Percentiles rank a stretch among this genome's conserved stretches.
Conservation (phyloP, 2,797 vertebrate species). For the Balearica regulorum region DNA sequence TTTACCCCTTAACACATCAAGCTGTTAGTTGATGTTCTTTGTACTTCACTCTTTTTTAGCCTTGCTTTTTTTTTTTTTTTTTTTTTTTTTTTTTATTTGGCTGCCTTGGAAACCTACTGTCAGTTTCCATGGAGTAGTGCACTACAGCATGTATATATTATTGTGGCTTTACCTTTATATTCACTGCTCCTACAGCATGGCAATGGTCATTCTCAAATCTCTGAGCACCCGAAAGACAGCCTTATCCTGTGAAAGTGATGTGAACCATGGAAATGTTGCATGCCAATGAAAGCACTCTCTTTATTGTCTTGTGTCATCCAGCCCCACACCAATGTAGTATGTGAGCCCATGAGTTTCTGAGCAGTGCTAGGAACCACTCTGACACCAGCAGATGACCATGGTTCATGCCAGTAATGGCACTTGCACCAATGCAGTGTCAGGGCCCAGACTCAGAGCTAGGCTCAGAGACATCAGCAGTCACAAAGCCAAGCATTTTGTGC, state of each 20-base stretch:
- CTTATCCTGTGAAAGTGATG: background rate
- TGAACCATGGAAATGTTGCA: background rate
- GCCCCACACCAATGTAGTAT: background rate
- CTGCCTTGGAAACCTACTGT: slow-evolving; percentile 53
- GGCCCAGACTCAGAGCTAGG: background rate
- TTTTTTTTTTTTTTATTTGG: background rate
- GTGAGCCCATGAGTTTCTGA: background rate
- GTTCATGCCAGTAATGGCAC: background rate
- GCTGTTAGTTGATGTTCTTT: background rate
- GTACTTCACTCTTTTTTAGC: background rate
- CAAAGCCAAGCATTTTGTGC: background rate
- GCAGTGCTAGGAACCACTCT: background rate
- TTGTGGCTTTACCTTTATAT: background rate
- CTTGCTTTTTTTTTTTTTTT: background rate
- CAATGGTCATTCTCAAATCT: background rate
- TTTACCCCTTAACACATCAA: background rate
- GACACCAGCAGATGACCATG: background rate
- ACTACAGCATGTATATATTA: background rate
- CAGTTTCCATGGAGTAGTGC: slow-evolving; percentile 50
- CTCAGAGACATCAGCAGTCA: background rate
- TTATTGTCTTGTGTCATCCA: background rate
- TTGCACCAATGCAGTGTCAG: background rate
- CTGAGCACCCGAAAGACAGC: background rate
- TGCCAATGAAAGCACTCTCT: background rate
- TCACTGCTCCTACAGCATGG: background rate